phyloP scores from a whole-genome alignment of 2,113 vertebrate genomes.

The Cyphomyrus plagiostoma region DNA sequence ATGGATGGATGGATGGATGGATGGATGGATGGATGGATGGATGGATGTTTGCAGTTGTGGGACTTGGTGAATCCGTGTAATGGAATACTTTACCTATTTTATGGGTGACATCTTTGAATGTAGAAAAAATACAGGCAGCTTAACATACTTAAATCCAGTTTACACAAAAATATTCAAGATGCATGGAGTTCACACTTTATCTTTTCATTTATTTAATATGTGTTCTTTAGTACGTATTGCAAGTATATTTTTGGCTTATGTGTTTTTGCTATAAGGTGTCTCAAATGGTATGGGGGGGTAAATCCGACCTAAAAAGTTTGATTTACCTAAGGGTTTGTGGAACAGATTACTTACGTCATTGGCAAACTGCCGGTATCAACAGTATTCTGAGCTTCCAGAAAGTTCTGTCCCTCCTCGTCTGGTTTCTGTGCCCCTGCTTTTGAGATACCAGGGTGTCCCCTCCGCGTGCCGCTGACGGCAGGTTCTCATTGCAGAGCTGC shows the following conservation, averaged over 20 bases:
- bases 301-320: neutral
- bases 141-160: neutral
- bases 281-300: neutral
- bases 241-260: neutral
- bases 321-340: neutral
- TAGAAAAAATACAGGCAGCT: neutral
- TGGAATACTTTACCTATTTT: neutral
- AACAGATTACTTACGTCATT: neutral
- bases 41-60: neutral
- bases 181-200: neutral
- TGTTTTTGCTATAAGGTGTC: neutral
- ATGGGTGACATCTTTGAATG: neutral
- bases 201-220: neutral
- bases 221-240: neutral
- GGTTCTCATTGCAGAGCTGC: conserved; percentile 64
- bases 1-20: neutral
- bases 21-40: neutral
- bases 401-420: neutral
- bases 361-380: neutral
- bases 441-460: neutral
- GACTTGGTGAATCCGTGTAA: neutral
- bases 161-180: neutral
- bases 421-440: neutral
- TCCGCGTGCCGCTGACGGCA: neutral
- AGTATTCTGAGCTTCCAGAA: neutral